Percentiles rank a stretch among this genome's conserved stretches.
Conservation (phyloP, 2,113 vertebrate species). For the Calyptomena viridis region DNA sequence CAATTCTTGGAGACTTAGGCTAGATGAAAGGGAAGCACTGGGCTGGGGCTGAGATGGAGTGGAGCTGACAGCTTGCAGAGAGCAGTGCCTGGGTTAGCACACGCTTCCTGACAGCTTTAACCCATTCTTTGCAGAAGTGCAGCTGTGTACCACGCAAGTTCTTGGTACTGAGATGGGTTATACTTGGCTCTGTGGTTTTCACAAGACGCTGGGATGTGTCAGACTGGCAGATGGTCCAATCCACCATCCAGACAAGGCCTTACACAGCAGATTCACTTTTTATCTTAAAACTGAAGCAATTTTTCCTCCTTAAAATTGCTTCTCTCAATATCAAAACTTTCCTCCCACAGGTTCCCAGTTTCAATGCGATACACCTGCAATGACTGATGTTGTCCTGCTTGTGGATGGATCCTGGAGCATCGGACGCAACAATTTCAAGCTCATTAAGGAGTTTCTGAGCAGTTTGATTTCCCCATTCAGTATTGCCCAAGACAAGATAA, state of each 20-base stretch:
- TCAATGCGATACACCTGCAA: constrained; percentile 71
- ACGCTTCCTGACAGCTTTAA: background rate
- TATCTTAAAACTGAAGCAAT: background rate
- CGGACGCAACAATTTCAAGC: constrained; percentile 88
- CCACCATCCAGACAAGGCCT: background rate
- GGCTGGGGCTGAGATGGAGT: background rate
- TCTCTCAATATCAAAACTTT: background rate
- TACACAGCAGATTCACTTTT: background rate
- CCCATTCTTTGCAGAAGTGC: background rate
- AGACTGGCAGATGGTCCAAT: background rate
- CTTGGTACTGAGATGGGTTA: background rate
- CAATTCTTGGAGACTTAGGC: background rate
- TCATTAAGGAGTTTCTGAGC: constrained; percentile 88
- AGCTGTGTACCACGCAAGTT: background rate
- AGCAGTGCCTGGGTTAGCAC: background rate
- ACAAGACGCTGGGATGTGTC: background rate
- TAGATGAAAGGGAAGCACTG: background rate
- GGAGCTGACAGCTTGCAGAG: constrained; percentile 45
- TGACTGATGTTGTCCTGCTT: constrained; percentile 81
- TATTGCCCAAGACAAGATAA: constrained; percentile 81
- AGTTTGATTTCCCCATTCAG: constrained; percentile 83
- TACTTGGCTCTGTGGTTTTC: background rate
- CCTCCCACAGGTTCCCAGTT: constrained; percentile 66
- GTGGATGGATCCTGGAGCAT: constrained; percentile 97
- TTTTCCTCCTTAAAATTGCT: background rate